Evolutionary conservation across 1,140 invertebrate species (phyloP), one percentile per base, ranked within the genome.

Genomic region (Drosophila tsacasi): DNA sequence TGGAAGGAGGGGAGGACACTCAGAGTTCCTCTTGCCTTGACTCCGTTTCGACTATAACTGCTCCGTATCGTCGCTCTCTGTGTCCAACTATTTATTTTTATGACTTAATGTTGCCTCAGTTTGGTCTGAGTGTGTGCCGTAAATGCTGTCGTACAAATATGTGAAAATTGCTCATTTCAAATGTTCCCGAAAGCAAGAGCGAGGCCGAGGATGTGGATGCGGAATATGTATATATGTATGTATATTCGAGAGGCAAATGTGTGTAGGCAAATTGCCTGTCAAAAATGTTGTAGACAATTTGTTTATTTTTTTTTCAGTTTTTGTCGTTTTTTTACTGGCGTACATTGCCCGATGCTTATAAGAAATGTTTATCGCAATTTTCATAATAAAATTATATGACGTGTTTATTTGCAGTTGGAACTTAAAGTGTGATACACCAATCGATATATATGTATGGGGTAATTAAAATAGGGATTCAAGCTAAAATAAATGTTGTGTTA

Each of bases 91-190:
- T 86, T 89, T 87, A 89, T 86, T 86, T 86, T 86, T 87, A 86
- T 86, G 83, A 80, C 83, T 89, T 83, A 83, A 86, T 87, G 84
- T 83, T 83, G 83, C 79, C 74, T 66, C 76, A 79, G 76, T 73
- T 73, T 32, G 50, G 59, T 60, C 44, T 77, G 65, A 60, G 57
- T 69, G 64, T 64, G 63, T 67, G 61, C 75, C 75, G 50, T 58
- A 81, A 87, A 83, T 74, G 81, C 71, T 89, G 68, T 79, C 84
- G 81, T 87, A 82, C 87, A 89, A 87, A 87, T 87, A 87, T 87
- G 84, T 87, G 84, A 89, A 87, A 87, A 87, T 89, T 87, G 84
- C 84, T 87, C 84, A 89, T 87, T 87, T 87, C 73, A 87, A 78
- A 89, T 81, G 81, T 68, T 79, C 57, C 39, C 71, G 62, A 79